phyloP scores from a whole-genome alignment of 2,888 invertebrate species.

The Aphrophora alni region DNA sequence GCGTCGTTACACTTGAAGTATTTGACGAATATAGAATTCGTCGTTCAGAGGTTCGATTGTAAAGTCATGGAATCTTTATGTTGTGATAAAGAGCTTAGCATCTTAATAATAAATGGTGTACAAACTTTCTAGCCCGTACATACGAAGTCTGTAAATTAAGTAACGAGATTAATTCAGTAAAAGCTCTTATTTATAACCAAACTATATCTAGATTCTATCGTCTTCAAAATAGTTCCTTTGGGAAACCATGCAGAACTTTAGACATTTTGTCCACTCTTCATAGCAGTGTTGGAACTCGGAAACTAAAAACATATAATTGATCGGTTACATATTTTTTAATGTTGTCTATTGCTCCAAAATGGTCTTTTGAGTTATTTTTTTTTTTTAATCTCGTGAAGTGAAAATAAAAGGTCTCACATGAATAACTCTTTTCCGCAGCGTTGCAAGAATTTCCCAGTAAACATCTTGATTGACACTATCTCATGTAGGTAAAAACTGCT shows the following conservation, averaged over 20 bases:
- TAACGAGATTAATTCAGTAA: not conserved
- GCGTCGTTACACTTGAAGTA: no score
- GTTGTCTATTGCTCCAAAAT: constrained; percentile 33
- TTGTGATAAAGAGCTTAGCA: no score
- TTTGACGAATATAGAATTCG: no score
- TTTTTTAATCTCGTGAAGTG: constrained; percentile 11
- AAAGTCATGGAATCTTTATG: no score
- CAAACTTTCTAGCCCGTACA: no score
- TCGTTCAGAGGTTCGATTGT: no score
- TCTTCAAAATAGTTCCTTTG: constrained; percentile 13
- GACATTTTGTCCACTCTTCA: constrained; percentile 27
- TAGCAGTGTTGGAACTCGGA: constrained; percentile 30
- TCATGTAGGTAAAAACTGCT: constrained; percentile 16
- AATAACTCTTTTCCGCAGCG: no score
- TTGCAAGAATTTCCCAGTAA: not conserved
- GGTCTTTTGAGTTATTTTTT: constrained; percentile 29
- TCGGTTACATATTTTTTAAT: constrained; percentile 31
- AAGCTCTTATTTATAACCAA: not conserved
- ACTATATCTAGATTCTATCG: not conserved
- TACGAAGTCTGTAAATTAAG: no score
- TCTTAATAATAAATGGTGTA: no score
- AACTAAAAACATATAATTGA: constrained; percentile 12
- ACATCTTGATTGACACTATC: not conserved
- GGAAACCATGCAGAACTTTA: not conserved
- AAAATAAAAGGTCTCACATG: constrained; percentile 19